phyloP scores from a whole-genome alignment of 2,113 vertebrate genomes.

The Microtus richardsoni region DNA sequence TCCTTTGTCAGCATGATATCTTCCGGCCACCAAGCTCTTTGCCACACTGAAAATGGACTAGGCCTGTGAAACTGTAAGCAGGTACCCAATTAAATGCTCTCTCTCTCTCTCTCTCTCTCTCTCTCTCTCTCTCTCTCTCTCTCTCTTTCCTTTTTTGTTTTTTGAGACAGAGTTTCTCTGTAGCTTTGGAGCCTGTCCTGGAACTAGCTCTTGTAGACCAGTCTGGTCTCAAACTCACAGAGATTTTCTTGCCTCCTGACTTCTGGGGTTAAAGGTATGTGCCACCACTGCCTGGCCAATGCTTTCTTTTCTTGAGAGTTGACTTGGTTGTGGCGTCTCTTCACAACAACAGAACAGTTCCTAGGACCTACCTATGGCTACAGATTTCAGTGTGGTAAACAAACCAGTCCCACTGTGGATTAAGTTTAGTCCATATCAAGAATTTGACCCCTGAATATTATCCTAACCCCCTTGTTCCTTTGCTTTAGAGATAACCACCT shows the following conservation, averaged over 20 bases:
- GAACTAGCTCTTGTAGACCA: too few species aligned
- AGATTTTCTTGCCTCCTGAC: too few species aligned
- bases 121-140: too few species aligned
- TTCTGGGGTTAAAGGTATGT: too few species aligned
- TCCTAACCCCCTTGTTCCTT: not conserved
- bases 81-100: not conserved
- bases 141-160: too few species aligned
- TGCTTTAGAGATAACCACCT: not conserved
- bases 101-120: too few species aligned
- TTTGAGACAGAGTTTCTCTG: too few species aligned
- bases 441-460: not conserved
- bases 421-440: not conserved
- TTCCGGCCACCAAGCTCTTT: not conserved
- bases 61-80: not conserved
- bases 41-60: not conserved
- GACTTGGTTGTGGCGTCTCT: not conserved
- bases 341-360: not conserved
- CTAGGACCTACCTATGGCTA: not conserved
- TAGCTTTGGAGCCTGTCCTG: too few species aligned
- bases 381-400: not conserved
- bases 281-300: too few species aligned
- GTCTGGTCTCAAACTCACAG: too few species aligned
- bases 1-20: too few species aligned
- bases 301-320: not conserved
- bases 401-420: not conserved